Evolutionary conservation across 2,113 vertebrate species (phyloP), one percentile per base, ranked within the genome.

Genomic region (Amphilophus citrinellus): DNA sequence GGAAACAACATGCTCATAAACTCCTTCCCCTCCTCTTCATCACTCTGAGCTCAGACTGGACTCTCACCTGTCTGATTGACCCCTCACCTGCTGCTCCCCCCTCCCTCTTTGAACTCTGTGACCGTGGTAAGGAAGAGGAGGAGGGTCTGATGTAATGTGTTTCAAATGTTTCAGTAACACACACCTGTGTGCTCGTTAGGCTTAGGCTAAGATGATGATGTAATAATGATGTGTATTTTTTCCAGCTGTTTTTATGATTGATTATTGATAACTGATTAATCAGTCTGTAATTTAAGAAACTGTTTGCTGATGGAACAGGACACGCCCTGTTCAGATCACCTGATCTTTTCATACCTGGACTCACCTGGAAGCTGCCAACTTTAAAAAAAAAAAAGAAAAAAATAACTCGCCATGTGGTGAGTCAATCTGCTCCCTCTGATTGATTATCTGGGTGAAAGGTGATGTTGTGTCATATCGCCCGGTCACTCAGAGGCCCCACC

Each of bases 401-500:
- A 27, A n/a, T 22, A 8, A 39, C 14, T 68, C 22, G 24, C 3
- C 22, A 68, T 68, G 47, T 22, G 10, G 14, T 60, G 75, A 78
- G 56, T 79, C 76, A 39, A 35, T 17, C 60, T 22, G 3, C 44
- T 8, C 2, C 7, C 30, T n/a, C 6, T 61, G 22, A 44, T 77
- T 35, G 15, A 56, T 22, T 80, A 4, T 47, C 62, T 78, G 77
- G 82, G 78, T 84, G 61, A 88, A 61, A 91, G 90, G 35, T 87
- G 62, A 76, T 1, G 10, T 62, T 63, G 80, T 61, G 61, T 77
- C 71, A 90, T 66, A 7, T 13, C 10, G 66, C 57, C 79, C 13
- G 2, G 32, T 79, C 22, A 63, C 30, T 47, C 5, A 13, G 10
- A 42, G 56, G 39, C 59, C 76, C 63, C 3, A 4, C 63, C 61